phyloP scores from a whole-genome alignment of 2,888 invertebrate genomes.

The Aproaerema taeniolella region DNA sequence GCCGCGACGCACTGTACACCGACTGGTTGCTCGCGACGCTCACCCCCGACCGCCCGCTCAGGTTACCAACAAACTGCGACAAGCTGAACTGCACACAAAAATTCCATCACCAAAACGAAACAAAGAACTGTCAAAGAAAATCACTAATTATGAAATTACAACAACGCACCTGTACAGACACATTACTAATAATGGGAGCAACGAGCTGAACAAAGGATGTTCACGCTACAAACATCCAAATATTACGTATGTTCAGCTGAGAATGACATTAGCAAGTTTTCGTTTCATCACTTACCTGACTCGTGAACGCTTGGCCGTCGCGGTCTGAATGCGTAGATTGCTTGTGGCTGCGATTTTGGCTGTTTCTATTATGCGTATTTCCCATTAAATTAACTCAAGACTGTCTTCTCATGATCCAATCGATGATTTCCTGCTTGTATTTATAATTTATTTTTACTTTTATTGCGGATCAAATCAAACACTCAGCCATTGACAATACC shows the following conservation, averaged over 20 bases:
- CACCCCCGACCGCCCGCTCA: constrained; percentile 78
- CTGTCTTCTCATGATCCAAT: constrained; percentile 25
- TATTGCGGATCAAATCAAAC: constrained; percentile 38
- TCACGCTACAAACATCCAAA: constrained; percentile 26
- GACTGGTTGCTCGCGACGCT: constrained; percentile 79
- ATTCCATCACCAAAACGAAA: constrained; percentile 32
- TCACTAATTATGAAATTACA: constrained; percentile 5
- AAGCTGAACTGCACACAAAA: constrained; percentile 73
- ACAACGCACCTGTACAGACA: constrained; percentile 1
- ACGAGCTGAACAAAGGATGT: constrained; percentile 42
- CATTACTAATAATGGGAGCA: constrained; percentile 28
- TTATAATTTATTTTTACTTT: constrained; percentile 29
- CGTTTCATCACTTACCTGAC: constrained; percentile 65
- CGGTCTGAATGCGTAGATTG: constrained; percentile 46
- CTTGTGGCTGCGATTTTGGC: constrained; percentile 44
- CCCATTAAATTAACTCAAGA: constrained; percentile 59
- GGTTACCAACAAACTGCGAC: constrained; percentile 77
- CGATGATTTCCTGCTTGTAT: constrained; percentile 27
- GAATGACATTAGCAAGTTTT: constrained; percentile 76
- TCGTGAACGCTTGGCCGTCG: constrained; percentile 61
- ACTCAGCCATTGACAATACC: constrained; percentile 32
- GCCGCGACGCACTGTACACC: constrained; percentile 78
- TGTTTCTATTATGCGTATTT: constrained; percentile 60
- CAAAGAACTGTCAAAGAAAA: constrained; percentile 35
- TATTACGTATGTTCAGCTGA: constrained; percentile 71